These are phyloP conservation scores for Brachyhypopomus gauderio DNA, from an alignment of 2,113 vertebrate species.

Conservation along the genomic window DNA sequence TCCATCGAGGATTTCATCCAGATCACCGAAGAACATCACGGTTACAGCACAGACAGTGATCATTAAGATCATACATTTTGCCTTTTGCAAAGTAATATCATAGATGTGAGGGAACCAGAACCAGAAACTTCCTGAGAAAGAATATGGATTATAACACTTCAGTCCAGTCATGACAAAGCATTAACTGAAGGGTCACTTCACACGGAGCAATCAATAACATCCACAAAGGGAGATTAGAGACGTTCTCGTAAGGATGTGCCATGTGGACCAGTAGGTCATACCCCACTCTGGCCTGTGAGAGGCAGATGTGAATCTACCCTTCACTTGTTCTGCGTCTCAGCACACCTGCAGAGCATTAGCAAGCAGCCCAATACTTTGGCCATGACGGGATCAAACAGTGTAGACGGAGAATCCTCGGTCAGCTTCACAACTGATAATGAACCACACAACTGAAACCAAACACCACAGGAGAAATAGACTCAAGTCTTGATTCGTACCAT, in stretches of 20 bases:
- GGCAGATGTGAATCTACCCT: conserved; percentile 30
- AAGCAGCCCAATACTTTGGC: conserved; percentile 44
- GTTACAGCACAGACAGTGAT: no score
- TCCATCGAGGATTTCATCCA: no score
- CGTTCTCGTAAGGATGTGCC: neutral
- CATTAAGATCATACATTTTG: no score
- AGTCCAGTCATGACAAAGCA: no score
- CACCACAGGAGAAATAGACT: conserved; percentile 31
- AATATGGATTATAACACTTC: no score
- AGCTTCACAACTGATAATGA: conserved; percentile 47
- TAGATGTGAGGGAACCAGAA: no score
- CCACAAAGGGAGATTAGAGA: neutral
- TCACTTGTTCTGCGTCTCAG: conserved; percentile 30
- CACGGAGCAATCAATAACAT: neutral
- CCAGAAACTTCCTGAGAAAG: no score
- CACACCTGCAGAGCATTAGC: conserved; percentile 45
- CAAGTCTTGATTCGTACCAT: conserved; percentile 57
- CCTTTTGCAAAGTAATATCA: no score
- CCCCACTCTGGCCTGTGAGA: conserved; percentile 1
- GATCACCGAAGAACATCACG: no score
- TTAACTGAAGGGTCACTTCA: no score
- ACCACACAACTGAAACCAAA: conserved; percentile 49
- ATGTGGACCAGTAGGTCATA: neutral
- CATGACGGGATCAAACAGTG: conserved; percentile 45
- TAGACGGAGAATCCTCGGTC: conserved; percentile 43